Evolutionary conservation across 2,888 invertebrate genomes (phyloP).

Genomic region (Hoplodrina ambigua): DNA sequence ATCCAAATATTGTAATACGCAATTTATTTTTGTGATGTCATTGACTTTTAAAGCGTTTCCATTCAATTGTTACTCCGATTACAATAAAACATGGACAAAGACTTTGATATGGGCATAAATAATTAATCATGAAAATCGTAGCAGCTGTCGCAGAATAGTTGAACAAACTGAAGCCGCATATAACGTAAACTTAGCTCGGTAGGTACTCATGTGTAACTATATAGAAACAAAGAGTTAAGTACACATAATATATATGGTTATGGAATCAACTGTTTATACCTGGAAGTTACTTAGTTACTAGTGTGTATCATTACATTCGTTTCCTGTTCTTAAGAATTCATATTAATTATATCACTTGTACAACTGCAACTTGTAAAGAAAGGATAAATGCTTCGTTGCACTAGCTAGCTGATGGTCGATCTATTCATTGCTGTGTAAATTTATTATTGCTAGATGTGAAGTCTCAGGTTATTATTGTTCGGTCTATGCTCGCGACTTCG

Average conservation of each 20-base stretch:
- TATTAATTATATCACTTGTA: constrained; percentile 31
- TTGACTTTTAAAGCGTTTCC: neutral
- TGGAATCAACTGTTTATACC: constrained; percentile 43
- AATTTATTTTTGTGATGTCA: no score
- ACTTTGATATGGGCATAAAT: constrained; percentile 6
- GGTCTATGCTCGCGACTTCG: no score
- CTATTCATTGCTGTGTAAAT: constrained; percentile 4
- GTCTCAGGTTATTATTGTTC: neutral
- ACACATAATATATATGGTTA: constrained; percentile 29
- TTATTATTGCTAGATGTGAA: neutral
- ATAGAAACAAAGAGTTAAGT: constrained; percentile 25
- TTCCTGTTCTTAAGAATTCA: constrained; percentile 46
- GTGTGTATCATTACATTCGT: constrained; percentile 33
- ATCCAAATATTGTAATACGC: neutral
- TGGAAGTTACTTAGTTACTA: constrained; percentile 45
- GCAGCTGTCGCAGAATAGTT: constrained; percentile 14
- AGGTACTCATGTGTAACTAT: neutral
- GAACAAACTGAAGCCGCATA: neutral
- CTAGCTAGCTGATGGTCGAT: neutral
- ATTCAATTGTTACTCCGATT: neutral
- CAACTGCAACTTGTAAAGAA: constrained; percentile 12
- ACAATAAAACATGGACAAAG: constrained; percentile 5
- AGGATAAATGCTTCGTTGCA: constrained; percentile 18
- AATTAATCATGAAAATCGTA: constrained; percentile 34
- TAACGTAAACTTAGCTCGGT: neutral